Conservation (phyloP, 2,797 vertebrate species). For the Rhabdophis nuchalis region DNA sequence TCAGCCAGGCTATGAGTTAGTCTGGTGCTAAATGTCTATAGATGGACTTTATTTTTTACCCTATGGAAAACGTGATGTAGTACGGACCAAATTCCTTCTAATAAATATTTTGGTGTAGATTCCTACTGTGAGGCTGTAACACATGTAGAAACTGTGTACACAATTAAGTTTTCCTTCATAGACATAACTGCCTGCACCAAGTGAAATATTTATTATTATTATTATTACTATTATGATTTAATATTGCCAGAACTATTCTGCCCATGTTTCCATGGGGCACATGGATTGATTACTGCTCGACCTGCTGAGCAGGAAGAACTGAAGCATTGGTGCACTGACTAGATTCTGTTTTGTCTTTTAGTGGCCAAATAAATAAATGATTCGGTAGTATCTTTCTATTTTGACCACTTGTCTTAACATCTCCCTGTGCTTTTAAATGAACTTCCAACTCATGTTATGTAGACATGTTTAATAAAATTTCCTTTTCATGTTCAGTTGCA, state of each 20-base stretch:
- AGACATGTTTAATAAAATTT: conserved; percentile 91
- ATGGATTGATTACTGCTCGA: conserved; percentile 72
- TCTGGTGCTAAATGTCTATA: conserved; percentile 91
- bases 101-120: conserved; percentile 87
- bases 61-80: conserved; percentile 79
- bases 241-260: conserved; percentile 79
- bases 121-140: conserved; percentile 81
- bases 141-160: conserved; percentile 80
- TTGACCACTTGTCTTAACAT: conserved; percentile 82
- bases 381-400: conserved; percentile 80
- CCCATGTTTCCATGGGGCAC: conserved; percentile 72
- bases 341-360: conserved; percentile 74
- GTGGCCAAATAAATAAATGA: conserved; percentile 75
- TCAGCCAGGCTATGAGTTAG: conserved; percentile 78
- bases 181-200: conserved; percentile 82
- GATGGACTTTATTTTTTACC: conserved; percentile 82
- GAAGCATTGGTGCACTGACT: conserved; percentile 74
- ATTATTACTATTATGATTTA: conserved; percentile 72
- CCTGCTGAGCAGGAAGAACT: conserved; percentile 77
- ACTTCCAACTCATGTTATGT: conserved; percentile 85
- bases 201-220: conserved; percentile 73
- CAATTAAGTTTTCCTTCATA: conserved; percentile 80
- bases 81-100: conserved; percentile 82
- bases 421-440: conserved; percentile 85
- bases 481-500: conserved; percentile 86